Evolutionary conservation across 1,140 invertebrate species (phyloP).

Genomic region (Drosophila tropicalis): DNA sequence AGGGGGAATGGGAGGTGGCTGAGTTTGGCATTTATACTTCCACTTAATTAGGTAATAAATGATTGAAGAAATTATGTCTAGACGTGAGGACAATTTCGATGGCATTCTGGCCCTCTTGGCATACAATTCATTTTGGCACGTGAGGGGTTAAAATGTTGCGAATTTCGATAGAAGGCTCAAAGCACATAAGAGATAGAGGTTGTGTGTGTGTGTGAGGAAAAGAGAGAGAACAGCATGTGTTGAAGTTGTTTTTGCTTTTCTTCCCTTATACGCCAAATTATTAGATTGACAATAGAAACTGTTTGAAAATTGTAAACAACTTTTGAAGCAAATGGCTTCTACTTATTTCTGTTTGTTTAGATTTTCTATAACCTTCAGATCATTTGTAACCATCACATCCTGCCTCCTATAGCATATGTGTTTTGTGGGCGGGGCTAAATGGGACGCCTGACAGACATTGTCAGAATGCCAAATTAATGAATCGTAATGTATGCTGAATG

Average conservation of each 20-base stretch:
- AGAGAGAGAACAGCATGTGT: slow-evolving; percentile 6
- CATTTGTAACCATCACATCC: slow-evolving; percentile 26
- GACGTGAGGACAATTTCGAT: slow-evolving; percentile 83
- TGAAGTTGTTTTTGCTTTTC: slow-evolving; percentile 35
- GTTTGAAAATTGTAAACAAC: slow-evolving; percentile 71
- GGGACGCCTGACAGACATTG: slow-evolving; percentile 35
- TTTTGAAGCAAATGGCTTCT: slow-evolving; percentile 28
- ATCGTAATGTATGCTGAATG: slow-evolving; percentile 62
- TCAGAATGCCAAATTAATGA: slow-evolving; percentile 73
- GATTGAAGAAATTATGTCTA: slow-evolving; percentile 84
- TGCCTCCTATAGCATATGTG: background rate
- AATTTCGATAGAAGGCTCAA: slow-evolving; percentile 54
- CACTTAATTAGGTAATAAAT: slow-evolving; percentile 84
- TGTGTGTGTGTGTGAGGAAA: background rate
- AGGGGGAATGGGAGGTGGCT: slow-evolving; percentile 44
- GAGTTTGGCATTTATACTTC: slow-evolving; percentile 81
- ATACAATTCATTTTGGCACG: slow-evolving; percentile 76
- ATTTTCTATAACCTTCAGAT: slow-evolving; percentile 46
- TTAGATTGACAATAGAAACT: slow-evolving; percentile 61
- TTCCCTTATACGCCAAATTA: slow-evolving; percentile 50
- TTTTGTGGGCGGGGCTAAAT: slow-evolving; percentile 11
- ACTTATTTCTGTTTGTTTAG: slow-evolving; percentile 36
- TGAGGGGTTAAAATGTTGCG: slow-evolving; percentile 71
- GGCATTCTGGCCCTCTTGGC: slow-evolving; percentile 36
- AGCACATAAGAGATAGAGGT: slow-evolving; percentile 8